These are phyloP conservation scores for Neoaliturus tenellus DNA, from an alignment of 2,888 invertebrate species.

Conservation along the genomic window DNA sequence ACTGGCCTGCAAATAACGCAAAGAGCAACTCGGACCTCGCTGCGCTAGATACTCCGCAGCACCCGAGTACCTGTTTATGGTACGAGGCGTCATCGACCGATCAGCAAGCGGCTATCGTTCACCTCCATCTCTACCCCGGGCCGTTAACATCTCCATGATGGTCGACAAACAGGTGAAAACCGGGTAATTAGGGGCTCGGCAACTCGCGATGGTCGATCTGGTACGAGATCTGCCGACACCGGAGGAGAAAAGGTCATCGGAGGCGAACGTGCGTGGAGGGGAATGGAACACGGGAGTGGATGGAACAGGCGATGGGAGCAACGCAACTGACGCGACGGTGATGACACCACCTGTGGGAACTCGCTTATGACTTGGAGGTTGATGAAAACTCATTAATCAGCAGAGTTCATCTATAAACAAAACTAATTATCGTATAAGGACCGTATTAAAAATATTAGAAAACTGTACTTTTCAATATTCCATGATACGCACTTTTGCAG, in stretches of 20 bases:
- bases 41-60: neutral
- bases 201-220: neutral
- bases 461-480: too few species aligned
- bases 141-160: neutral
- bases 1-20: too few species aligned
- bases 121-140: neutral
- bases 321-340: neutral
- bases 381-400: too few species aligned
- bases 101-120: neutral
- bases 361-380: too few species aligned
- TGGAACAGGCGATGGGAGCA: neutral
- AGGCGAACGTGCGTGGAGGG: neutral
- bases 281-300: neutral
- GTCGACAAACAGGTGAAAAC: constrained; percentile 7
- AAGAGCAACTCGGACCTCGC: too few species aligned
- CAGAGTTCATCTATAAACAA: too few species aligned
- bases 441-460: too few species aligned
- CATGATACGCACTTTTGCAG: too few species aligned
- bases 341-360: too few species aligned
- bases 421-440: too few species aligned
- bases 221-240: neutral
- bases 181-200: neutral
- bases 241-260: too few species aligned
- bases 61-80: neutral
- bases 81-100: neutral